Evolutionary conservation across 2,113 vertebrate species (phyloP).

Genomic region (Mus pahari): DNA sequence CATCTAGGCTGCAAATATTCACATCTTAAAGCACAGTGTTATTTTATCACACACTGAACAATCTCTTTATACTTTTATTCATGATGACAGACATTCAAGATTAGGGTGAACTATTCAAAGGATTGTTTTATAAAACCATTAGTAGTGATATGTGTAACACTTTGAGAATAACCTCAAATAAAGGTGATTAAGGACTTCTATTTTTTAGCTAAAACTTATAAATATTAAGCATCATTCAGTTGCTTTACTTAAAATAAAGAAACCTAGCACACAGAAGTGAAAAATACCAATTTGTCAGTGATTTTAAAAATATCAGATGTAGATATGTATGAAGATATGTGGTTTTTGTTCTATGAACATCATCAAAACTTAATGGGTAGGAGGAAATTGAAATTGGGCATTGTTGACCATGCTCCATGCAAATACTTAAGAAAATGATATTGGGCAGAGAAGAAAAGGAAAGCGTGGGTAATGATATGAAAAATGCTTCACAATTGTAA

Average conservation of each 20-base stretch:
- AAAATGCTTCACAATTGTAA: constrained; percentile 9
- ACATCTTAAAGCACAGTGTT: neutral
- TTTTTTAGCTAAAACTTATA: neutral
- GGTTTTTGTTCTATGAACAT: neutral
- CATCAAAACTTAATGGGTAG: neutral
- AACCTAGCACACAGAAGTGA: neutral
- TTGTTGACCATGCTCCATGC: neutral
- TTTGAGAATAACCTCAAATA: neutral
- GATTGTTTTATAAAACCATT: neutral
- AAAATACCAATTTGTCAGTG: neutral
- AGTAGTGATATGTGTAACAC: neutral
- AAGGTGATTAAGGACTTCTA: neutral
- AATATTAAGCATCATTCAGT: neutral
- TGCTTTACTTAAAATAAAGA: neutral
- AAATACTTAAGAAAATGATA: neutral
- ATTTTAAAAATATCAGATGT: constrained; percentile 10
- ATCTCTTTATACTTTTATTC: neutral
- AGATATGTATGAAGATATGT: neutral
- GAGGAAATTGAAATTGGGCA: neutral
- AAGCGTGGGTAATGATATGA: neutral
- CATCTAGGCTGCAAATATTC: neutral
- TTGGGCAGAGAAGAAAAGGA: neutral
- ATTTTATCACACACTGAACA: neutral
- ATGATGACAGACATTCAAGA: neutral
- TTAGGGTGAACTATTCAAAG: neutral